These are phyloP conservation scores for Patagioenas fasciata DNA, from an alignment of 2,113 vertebrate genomes.

Conservation along the genomic window DNA sequence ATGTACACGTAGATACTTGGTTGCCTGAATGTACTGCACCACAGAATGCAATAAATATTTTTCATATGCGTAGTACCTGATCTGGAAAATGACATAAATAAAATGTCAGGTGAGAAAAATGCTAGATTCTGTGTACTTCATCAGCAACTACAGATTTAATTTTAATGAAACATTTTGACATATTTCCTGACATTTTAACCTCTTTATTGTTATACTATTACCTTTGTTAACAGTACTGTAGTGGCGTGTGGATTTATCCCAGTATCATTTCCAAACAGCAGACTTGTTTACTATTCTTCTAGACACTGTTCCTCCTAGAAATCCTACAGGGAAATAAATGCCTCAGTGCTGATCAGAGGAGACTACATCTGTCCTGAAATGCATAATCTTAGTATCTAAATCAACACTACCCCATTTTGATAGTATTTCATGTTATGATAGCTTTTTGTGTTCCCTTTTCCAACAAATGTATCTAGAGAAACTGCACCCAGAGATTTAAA, in stretches of 20 bases:
- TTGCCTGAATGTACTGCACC: background rate
- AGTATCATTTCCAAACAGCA: background rate
- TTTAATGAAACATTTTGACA: conserved; percentile 19
- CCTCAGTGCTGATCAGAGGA: background rate
- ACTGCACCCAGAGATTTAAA: background rate
- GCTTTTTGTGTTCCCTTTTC: background rate
- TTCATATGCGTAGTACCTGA: background rate
- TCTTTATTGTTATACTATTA: background rate
- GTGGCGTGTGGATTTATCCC: background rate
- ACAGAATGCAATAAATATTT: conserved; percentile 12
- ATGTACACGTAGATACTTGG: background rate
- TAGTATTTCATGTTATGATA: background rate
- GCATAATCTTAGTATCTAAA: background rate
- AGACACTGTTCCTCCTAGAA: background rate
- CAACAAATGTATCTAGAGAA: background rate
- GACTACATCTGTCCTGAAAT: background rate
- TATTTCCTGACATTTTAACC: background rate
- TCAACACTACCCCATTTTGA: background rate
- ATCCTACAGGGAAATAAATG: background rate
- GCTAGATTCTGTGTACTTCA: background rate
- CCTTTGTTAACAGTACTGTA: background rate
- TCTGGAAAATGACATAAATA: background rate
- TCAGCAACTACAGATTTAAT: background rate
- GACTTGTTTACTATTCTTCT: background rate
- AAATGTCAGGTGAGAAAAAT: background rate